These are phyloP conservation scores for Leptopilina myrica DNA, from an alignment of 2,888 invertebrate genomes.

Conservation along the genomic window DNA sequence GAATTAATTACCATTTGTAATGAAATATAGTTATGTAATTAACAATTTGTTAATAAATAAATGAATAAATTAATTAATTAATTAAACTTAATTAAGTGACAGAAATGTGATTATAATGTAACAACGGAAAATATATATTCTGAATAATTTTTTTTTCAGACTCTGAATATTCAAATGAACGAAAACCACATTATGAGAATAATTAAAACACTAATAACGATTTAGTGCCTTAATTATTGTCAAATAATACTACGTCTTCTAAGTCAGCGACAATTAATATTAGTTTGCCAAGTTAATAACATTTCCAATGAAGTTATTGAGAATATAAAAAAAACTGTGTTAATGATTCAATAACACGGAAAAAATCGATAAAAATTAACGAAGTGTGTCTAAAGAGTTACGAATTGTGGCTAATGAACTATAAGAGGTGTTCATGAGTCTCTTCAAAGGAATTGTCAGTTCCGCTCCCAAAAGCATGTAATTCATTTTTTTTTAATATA, in stretches of 20 bases:
- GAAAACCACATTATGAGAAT: too few species aligned
- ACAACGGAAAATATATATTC: too few species aligned
- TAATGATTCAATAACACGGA: slow-evolving; percentile 20
- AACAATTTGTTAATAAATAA: too few species aligned
- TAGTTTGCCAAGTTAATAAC: neutral
- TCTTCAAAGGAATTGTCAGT: slow-evolving; percentile 52
- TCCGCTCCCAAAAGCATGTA: slow-evolving; percentile 57
- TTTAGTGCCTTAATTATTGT: neutral
- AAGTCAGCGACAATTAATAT: too few species aligned
- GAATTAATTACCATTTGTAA: too few species aligned
- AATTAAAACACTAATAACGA: too few species aligned
- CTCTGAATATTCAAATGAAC: too few species aligned
- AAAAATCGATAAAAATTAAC: slow-evolving; percentile 47
- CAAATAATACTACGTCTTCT: neutral
- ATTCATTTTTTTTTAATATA: slow-evolving; percentile 31
- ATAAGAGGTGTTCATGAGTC: slow-evolving; percentile 47
- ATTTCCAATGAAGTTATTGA: neutral
- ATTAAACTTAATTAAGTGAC: too few species aligned
- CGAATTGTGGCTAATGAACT: slow-evolving; percentile 49
- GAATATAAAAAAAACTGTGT: slow-evolving; percentile 3
- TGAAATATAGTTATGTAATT: too few species aligned
- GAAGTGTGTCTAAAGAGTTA: slow-evolving; percentile 54
- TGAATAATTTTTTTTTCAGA: too few species aligned
- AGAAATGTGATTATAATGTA: too few species aligned
- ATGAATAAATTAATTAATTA: too few species aligned